Conservation (phyloP, 1,140 invertebrate genomes). For the Hylaeus volcanicus region DNA sequence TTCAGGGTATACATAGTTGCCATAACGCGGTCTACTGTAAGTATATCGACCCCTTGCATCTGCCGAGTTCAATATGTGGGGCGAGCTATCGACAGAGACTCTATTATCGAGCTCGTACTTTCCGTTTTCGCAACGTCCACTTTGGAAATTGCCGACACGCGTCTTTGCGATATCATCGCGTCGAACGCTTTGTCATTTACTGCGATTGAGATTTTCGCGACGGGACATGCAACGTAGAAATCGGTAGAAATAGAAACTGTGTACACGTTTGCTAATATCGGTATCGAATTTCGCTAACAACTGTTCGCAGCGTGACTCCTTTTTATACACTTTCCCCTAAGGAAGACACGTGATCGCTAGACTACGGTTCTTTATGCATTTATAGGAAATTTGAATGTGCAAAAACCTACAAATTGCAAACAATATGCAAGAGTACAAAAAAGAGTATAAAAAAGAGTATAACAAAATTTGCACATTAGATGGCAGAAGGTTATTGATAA, state of each 20-base stretch:
- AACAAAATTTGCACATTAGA: too few relatives aligned
- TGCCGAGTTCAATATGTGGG: conserved; percentile 22
- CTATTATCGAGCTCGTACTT: conserved; percentile 16
- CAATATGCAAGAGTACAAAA: too few relatives aligned
- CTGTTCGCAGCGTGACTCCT: too few relatives aligned
- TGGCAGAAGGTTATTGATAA: too few relatives aligned
- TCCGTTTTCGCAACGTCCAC: conserved; percentile 10
- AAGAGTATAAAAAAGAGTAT: too few relatives aligned
- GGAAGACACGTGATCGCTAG: too few relatives aligned
- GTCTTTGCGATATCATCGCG: background rate
- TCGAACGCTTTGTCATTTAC: background rate
- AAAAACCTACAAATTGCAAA: too few relatives aligned
- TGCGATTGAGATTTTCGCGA: too few relatives aligned
- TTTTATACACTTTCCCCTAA: too few relatives aligned
- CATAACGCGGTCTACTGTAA: background rate
- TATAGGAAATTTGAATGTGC: too few relatives aligned
- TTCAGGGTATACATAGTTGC: background rate
- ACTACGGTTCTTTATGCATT: too few relatives aligned
- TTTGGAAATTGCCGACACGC: background rate
- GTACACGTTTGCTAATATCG: background rate
- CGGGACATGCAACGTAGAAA: background rate
- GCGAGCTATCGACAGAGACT: conserved; percentile 22
- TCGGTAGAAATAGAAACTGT: background rate
- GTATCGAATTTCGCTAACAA: background rate
- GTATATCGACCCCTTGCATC: conserved; percentile 36